Percentiles rank a stretch among this genome's conserved stretches.
These are phyloP conservation scores for Theretra japonica DNA, from an alignment of 2,888 invertebrate species.

Conservation along the genomic window DNA sequence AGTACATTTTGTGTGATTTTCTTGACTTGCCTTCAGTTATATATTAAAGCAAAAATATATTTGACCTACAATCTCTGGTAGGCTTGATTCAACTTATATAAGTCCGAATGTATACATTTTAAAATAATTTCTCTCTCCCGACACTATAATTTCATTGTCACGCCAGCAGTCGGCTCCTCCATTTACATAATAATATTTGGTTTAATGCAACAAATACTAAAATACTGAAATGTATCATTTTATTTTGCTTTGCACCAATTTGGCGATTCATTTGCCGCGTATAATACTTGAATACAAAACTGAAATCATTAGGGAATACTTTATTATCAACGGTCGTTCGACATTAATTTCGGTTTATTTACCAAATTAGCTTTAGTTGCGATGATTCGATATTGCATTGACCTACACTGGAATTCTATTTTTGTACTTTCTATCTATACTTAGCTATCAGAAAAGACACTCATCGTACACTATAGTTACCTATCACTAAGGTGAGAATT, in stretches of 20 bases:
- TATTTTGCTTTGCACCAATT: constrained; percentile 3
- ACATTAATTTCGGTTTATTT: not conserved
- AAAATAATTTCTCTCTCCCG: not conserved
- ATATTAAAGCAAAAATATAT: too few relatives aligned
- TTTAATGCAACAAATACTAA: not conserved
- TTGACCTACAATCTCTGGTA: too few relatives aligned
- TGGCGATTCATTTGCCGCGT: not conserved
- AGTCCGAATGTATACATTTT: not conserved
- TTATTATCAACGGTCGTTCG: not conserved
- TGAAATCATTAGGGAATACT: not conserved
- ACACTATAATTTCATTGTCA: not conserved
- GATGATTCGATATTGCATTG: too few relatives aligned
- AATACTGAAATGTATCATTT: not conserved
- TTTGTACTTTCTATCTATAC: too few relatives aligned
- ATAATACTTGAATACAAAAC: not conserved
- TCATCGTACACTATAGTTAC: too few relatives aligned
- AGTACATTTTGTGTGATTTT: too few relatives aligned
- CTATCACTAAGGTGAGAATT: too few relatives aligned
- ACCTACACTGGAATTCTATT: too few relatives aligned
- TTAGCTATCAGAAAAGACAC: too few relatives aligned
- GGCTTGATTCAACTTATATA: too few relatives aligned
- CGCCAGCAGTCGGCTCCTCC: not conserved
- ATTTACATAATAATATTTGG: not conserved
- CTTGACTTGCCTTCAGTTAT: too few relatives aligned
- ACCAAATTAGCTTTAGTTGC: not conserved